Base-by-base conservation (phyloP, 2,888 invertebrate genomes). In the Frankliniella intonsa region DNA sequence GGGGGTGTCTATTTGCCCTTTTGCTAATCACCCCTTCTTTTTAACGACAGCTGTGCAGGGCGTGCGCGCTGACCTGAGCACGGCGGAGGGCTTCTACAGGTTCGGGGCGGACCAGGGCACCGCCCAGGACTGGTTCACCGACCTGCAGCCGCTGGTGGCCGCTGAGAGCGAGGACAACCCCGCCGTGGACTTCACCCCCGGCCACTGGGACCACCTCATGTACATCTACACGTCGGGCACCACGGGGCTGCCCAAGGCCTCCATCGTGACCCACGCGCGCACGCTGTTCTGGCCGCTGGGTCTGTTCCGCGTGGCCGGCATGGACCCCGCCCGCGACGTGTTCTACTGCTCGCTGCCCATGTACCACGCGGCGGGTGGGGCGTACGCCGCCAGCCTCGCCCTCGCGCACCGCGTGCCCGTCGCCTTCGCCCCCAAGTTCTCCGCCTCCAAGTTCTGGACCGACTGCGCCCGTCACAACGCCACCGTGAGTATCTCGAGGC, bases 211-310 rank as follows among this genome's bases (percentile, higher is more conserved):
- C 69, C 25, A 22, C 25, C 86, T 92, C 82, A 90, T 97, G 81
- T 97, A 96, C 87, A 95, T 98, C 85, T 98, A 95, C 88, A 99
- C 99, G 0, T 96, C 96, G 9, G 97, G 98, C 9, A 98, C 98
- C 9, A 99, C 99, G 0, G 99, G 99, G 12, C 90, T 98, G 89
- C 98, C 98, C 0, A 99, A 98, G 87, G 98, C 98, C 55, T 98
- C 98, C 50, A 94, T 97, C 82, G 94, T 99, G 86, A 96, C 94
- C 51, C 94, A 98, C 88, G 92, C 94, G 38, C 84, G 89, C 89
- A 83, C 88, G 86, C 88, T 88, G 87, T 85, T 88, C 84, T 87
- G 89, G 85, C 85, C 86, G 5, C 85, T 86, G 82, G 88, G 88
- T 38, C 86, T 87, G 1, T 84, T 87, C 82, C 84, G 85, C 49